Percentiles rank a stretch among this genome's conserved stretches.
phyloP scores from a whole-genome alignment of 1,140 invertebrate genomes.

The Augochlora pura region DNA sequence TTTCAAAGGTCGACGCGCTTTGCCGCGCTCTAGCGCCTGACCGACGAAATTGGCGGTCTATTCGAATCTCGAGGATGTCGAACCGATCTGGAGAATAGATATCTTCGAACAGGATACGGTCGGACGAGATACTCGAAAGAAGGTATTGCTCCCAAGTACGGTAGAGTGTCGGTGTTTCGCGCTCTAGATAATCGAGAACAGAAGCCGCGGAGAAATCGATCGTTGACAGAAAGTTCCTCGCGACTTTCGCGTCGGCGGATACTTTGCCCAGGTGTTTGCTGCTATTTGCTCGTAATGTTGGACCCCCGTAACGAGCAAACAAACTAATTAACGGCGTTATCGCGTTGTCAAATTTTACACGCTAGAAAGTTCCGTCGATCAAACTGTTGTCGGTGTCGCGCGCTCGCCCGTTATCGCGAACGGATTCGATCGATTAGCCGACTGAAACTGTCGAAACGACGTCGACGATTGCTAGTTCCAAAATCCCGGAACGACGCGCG shows the following conservation, averaged over 20 bases:
- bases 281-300: background rate
- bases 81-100: too few relatives aligned
- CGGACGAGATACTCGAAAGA: too few relatives aligned
- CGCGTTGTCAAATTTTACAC: background rate
- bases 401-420: background rate
- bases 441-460: background rate
- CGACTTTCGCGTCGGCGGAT: background rate
- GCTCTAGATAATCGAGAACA: background rate
- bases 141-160: too few relatives aligned
- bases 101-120: too few relatives aligned
- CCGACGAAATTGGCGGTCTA: background rate
- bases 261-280: too few relatives aligned
- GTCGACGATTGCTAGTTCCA: too few relatives aligned
- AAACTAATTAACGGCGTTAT: background rate
- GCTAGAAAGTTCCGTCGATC: slow-evolving; percentile 7
- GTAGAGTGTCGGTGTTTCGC: too few relatives aligned
- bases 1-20: slow-evolving; percentile 21
- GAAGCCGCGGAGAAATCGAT: background rate
- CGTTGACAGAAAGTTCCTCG: background rate
- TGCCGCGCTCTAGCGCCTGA: background rate
- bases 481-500: too few relatives aligned
- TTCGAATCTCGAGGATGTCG: background rate
- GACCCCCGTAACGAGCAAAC: background rate
- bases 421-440: slow-evolving; percentile 11
- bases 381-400: background rate